Conservation (phyloP, 2,797 vertebrate species). For the Sebastes cheni region DNA sequence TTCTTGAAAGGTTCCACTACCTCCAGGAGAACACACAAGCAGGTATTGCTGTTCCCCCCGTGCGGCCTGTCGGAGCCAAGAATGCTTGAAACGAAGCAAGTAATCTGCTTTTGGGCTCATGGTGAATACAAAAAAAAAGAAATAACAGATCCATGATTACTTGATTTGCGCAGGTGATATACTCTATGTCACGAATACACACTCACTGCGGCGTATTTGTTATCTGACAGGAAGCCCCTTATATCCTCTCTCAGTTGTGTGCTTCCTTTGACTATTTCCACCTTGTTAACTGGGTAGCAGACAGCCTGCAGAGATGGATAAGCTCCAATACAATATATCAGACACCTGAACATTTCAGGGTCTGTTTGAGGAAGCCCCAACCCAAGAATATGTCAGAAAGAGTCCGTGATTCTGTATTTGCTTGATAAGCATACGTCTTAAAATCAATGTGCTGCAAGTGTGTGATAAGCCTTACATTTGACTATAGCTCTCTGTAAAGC, state of each 20-base stretch:
- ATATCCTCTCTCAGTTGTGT: slow-evolving; percentile 35
- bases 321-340: slow-evolving; percentile 60
- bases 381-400: slow-evolving; percentile 36
- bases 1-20: slow-evolving; percentile 22
- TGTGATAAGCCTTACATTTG: slow-evolving; percentile 72
- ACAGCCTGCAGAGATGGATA: slow-evolving; percentile 62
- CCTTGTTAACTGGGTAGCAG: slow-evolving; percentile 56
- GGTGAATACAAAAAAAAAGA: background rate
- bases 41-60: slow-evolving; percentile 17
- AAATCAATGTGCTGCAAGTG: slow-evolving; percentile 65
- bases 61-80: slow-evolving; percentile 19
- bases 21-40: slow-evolving; percentile 32
- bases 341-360: slow-evolving; percentile 49
- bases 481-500: slow-evolving; percentile 62
- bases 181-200: slow-evolving; percentile 22
- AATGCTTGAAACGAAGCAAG: slow-evolving; percentile 41
- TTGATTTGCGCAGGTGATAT: slow-evolving; percentile 50
- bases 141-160: slow-evolving; percentile 25
- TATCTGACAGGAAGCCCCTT: slow-evolving; percentile 53
- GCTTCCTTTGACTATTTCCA: slow-evolving; percentile 58
- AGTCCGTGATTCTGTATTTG: slow-evolving; percentile 52
- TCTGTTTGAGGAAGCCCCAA: slow-evolving; percentile 45
- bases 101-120: slow-evolving; percentile 39
- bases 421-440: slow-evolving; percentile 70
- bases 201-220: slow-evolving; percentile 42